Base-by-base conservation (phyloP, 2,888 invertebrate genomes). In the Chironomus tentans region DNA sequence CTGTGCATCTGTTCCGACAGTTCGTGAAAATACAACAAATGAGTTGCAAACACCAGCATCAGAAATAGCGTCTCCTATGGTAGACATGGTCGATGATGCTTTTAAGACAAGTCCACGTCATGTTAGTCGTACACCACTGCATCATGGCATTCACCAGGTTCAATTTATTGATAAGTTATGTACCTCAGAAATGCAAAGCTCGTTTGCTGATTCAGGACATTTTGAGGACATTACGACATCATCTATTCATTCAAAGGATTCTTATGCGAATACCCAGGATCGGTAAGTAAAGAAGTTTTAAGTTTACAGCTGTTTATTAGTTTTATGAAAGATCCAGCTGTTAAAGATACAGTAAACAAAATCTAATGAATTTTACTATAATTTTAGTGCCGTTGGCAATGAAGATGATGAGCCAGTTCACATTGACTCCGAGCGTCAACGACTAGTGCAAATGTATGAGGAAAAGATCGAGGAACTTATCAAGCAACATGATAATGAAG, bases 181-280 rank as follows among this genome's bases (percentile, higher is more conserved):
- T n/a, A 78, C 65, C 68, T 78, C 79, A 7, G 91, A 92, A 81
- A 88, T 91, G 86, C 90, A 90, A 80, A 89, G 90, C 78, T 93
- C 93, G 38, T 90, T 92, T 80, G 91, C 92, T 76, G 94, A 94
- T 83, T 94, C 93, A 6, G 94, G 94, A 65, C 92, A 93, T 84
- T 94, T 91, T 83, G 94, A 94, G 82, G 94, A 94, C 84, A 85
- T 91, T 79, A 89, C 90, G 18, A 89, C 89, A 80, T 91, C 92
- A 72, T 91, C 92, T 76, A 85, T 92, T 78, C 90, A 91, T 83
- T 92, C 92, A 77, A 92, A 91, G 84, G 92, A 92, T 80, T 90
- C 90, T n/a, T 87, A 87, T 75, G 85, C 86, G 80, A 82, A 85
- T 48, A 85, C 86, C 71, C 87, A 88, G 81, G 87, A 89, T 79